Base-by-base conservation (phyloP, 1,140 invertebrate species). In the Notospermus geniculatus region DNA sequence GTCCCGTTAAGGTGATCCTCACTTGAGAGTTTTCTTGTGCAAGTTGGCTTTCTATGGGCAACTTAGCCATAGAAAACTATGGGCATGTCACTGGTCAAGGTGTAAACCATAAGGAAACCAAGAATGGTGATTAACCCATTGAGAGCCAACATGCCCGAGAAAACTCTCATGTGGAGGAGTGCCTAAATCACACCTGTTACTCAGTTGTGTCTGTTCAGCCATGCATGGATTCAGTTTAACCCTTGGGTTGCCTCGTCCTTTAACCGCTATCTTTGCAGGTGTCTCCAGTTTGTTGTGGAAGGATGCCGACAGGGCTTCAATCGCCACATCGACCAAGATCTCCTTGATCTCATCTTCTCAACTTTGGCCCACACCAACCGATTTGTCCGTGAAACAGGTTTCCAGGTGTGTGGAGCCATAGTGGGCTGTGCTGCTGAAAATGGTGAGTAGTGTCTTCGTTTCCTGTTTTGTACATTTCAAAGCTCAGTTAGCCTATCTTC, bases 311-410 rank as follows among this genome's bases (percentile, higher is more conserved):
- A 75, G 19, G 67, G 70, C 30, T 85, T 85, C 66, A 78, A 83
- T 58, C 60, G 69, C 1, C 81, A 72, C 70, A 82, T 82, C 13
- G 75, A 76, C 59, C 77, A 83, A 65, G 82, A 85, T 25, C 71
- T 86, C 32, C 59, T 86, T 27, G 74, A 83, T 30, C 69, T 85
- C 4, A 79, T 86, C 43, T 84, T 85, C 59, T 65, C 75, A 36
- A 76, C 83, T 5, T 65, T 85, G 27, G 76, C 66, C 1, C 85
- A 86, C 68, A 82, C 83, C 25, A 86, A 85, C 72, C 76, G 85
- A 58, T 86, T 86, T 78, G 84, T 86, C 9, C 61, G 85, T 61
- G 85, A 86, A 69, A 85, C 84, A 41, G 84, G 84, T 9, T 86
- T 79, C 70, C 83, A 82, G 69, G 81, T 86, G 17, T 84, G 83